A percentile compares a stretch with the other conserved stretches of the same genome.
Evolutionary conservation across 2,888 invertebrate genomes (phyloP).

Genomic region (Lutraria lutraria): DNA sequence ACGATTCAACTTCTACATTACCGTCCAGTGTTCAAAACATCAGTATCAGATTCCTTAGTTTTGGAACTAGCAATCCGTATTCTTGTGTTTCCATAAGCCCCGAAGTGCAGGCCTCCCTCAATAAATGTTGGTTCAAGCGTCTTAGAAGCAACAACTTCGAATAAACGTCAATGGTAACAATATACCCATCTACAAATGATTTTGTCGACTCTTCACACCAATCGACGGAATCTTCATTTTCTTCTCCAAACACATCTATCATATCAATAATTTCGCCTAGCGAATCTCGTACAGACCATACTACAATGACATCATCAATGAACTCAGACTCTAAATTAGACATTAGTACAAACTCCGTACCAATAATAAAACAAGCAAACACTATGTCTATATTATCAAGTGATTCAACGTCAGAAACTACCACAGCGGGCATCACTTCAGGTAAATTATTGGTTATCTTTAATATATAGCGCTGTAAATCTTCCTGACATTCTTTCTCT

Average conservation of each 20-base stretch:
- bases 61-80: too few species aligned
- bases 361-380: not conserved
- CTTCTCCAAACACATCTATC: not conserved
- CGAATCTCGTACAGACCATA: not conserved
- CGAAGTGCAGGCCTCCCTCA: not conserved
- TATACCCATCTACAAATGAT: not conserved
- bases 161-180: not conserved
- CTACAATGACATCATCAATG: not conserved
- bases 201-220: not conserved
- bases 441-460: not conserved
- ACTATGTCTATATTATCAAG: not conserved
- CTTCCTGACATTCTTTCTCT: too few species aligned
- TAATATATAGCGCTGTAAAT: too few species aligned
- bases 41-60: too few species aligned
- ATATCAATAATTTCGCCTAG: not conserved
- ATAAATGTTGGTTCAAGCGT: not conserved
- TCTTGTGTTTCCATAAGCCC: not conserved
- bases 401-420: not conserved
- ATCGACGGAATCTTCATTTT: not conserved
- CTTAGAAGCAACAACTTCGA: not conserved
- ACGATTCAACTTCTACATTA: too few species aligned
- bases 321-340: not conserved
- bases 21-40: too few species aligned
- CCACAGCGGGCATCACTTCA: not conserved
- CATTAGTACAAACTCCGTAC: not conserved